Evolutionary conservation across 2,797 vertebrate genomes (phyloP).

Genomic region (Pangasius krempfi): DNA sequence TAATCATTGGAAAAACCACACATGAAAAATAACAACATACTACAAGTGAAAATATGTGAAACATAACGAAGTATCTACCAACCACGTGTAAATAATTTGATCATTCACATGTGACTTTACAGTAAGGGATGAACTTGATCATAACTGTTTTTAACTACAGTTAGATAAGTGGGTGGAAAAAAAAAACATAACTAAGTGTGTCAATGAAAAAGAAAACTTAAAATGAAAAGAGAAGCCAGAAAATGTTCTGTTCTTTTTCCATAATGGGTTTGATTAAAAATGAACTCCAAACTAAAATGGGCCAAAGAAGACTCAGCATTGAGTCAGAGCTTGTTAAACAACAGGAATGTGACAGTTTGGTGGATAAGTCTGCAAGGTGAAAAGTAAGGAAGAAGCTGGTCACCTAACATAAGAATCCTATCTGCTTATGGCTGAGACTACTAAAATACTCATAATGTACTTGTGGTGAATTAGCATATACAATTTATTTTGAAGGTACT

Average conservation of each 20-base stretch:
- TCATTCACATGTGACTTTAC: not conserved
- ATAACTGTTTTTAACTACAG: not conserved
- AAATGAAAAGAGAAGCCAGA: not conserved
- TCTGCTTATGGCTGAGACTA: not conserved
- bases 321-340: conserved; percentile 19
- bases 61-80: not conserved
- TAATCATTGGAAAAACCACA: not conserved
- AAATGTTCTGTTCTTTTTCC: not conserved
- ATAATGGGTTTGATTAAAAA: not conserved
- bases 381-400: not conserved
- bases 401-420: not conserved
- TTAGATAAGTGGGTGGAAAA: too few species aligned
- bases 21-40: too few species aligned
- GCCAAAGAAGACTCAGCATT: not conserved
- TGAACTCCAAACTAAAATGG: not conserved
- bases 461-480: not conserved
- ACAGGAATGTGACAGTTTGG: not conserved
- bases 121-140: not conserved
- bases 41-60: not conserved
- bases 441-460: not conserved
- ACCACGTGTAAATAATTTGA: not conserved
- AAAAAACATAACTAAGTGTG: not conserved
- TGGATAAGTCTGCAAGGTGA: not conserved
- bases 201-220: not conserved
- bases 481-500: not conserved